Evolutionary conservation across 2,797 vertebrate genomes (phyloP), one percentile per base, ranked within the genome.

Genomic region (Leuciscus waleckii): DNA sequence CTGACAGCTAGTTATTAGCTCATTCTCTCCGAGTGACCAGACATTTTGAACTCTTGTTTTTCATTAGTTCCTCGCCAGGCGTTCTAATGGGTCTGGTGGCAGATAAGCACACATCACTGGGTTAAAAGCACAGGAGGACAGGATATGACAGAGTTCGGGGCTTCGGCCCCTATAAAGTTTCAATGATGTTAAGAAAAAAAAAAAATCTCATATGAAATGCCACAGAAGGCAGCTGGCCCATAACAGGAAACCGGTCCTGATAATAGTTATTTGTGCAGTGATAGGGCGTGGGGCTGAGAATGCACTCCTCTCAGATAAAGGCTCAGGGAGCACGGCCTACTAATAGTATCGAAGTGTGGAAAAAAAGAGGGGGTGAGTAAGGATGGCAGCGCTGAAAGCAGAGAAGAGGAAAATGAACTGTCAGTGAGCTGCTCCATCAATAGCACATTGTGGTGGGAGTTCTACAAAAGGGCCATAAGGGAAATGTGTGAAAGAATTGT

Each of bases 1-100:
- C 80, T 77, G 87, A 88, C 87, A 88, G 78, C 79, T 79, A 80
- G 83, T 75, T 82, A 90, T 90, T 87, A 90, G 67, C 75, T 84
- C 83, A 84, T 84, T 84, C 67, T 79, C 67, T 61, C 39, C 14
- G 5, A 71, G 14, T 68, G 71, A 67, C 65, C 83, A 79, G 71
- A 65, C 76, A 43, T 82, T 69, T 69, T 14, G 56, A 80, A 80
- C 39, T 70, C 23, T 78, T 58, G 9, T 65, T 75, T 76, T 61
- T 79, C 63, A 79, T 82, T 49, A 84, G 69, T 41, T 85, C 77
- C 26, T 79, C 61, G 39, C 46, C 82, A 65, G 68, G 54, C 82
- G 82, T 81, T 78, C 41, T 43, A 79, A 69, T 46, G 43, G 23
- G 16, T 41, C 37, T 29, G 8, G 46, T 61, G 65, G 49, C 37